Percentiles rank a stretch among this genome's conserved stretches.
phyloP scores from a whole-genome alignment of 2,888 invertebrate species.

The Tetragonula carbonaria region DNA sequence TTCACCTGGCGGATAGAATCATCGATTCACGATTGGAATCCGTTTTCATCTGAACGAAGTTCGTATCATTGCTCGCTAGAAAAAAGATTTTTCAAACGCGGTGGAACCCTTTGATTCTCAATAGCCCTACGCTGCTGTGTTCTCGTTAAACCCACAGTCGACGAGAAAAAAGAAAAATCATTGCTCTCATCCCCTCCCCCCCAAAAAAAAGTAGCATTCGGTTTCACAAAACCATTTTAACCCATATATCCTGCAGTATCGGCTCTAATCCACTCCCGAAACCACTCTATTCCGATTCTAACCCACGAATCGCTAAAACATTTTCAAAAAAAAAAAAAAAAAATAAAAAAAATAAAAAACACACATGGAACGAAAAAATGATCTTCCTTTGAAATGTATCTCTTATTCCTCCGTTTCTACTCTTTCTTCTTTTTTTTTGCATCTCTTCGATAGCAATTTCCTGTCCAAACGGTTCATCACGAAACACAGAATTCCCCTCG shows the following conservation, averaged over 20 bases:
- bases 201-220: not conserved
- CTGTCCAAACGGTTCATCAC: not conserved
- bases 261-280: not conserved
- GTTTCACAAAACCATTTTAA: not conserved
- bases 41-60: not conserved
- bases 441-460: conserved; percentile 5
- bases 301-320: not conserved
- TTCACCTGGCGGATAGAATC: not conserved
- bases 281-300: not conserved
- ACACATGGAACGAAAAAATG: not conserved
- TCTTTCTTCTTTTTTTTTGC: too few species aligned
- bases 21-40: not conserved
- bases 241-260: not conserved
- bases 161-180: not conserved
- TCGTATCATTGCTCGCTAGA: not conserved
- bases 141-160: conserved; percentile 2
- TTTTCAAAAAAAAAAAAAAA: not conserved
- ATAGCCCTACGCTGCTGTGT: not conserved
- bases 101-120: conserved; percentile 1
- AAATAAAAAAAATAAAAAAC: not conserved
- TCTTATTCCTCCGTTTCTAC: not conserved
- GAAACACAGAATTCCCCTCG: not conserved
- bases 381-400: not conserved
- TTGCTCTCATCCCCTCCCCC: not conserved
- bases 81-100: conserved; percentile 15